Percentiles rank a stretch among this genome's conserved stretches.
Evolutionary conservation across 1,140 invertebrate species (phyloP).

Genomic region (Neomicropteryx cornuta): DNA sequence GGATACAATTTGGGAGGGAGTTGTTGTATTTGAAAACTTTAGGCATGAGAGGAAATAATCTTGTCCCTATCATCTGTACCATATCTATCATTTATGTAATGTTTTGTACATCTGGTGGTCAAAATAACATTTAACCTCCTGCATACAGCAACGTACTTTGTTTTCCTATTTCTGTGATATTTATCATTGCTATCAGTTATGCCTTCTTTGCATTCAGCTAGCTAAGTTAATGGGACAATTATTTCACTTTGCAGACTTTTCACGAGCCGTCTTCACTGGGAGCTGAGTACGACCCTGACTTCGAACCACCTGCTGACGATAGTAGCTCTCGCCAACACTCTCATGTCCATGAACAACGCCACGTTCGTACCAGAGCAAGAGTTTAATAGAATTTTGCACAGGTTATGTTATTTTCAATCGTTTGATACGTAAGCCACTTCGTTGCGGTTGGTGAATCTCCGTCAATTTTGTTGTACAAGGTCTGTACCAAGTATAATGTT

Average conservation of each 20-base stretch:
- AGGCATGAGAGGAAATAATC: too few species aligned
- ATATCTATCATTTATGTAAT: too few species aligned
- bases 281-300: conserved; percentile 86
- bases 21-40: too few species aligned
- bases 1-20: too few species aligned
- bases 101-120: too few species aligned
- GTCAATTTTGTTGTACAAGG: neutral
- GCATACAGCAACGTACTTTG: conserved; percentile 2
- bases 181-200: neutral
- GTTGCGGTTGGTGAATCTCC: conserved; percentile 11
- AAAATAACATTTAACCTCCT: too few species aligned
- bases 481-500: neutral
- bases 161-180: neutral
- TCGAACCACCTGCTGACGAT: conserved; percentile 93
- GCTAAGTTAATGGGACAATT: too few species aligned
- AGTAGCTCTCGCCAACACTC: conserved; percentile 88
- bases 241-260: too few species aligned
- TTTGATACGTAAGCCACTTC: conserved; percentile 17
- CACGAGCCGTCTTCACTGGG: conserved; percentile 85
- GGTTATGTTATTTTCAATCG: conserved; percentile 22
- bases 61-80: too few species aligned
- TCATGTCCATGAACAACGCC: conserved; percentile 97
- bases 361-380: conserved; percentile 83
- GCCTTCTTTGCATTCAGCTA: too few species aligned
- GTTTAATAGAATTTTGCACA: conserved; percentile 61